Conservation (phyloP, 2,888 invertebrate genomes). For the Maniola hyperantus region DNA sequence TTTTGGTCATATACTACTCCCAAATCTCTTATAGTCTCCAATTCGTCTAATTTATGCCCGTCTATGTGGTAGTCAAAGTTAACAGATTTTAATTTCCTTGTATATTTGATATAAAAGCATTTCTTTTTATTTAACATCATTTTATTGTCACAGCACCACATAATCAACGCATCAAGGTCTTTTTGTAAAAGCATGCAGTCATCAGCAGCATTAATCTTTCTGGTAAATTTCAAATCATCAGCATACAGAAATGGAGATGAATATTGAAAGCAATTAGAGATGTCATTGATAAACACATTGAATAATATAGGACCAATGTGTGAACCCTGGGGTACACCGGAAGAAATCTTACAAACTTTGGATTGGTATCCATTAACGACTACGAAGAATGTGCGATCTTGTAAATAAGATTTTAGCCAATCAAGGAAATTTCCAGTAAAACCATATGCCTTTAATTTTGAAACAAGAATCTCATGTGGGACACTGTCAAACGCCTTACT, state of each 20-base stretch:
- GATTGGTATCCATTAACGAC: not conserved
- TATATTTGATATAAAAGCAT: not conserved
- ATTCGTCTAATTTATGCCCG: not conserved
- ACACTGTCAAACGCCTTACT: not conserved
- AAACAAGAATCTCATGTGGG: not conserved
- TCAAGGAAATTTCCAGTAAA: not conserved
- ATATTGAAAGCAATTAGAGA: not conserved
- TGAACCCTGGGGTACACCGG: conserved; percentile 32
- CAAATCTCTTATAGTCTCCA: not conserved
- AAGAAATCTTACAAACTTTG: not conserved
- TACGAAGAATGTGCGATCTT: not conserved
- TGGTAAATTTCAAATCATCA: not conserved
- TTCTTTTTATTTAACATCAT: too few relatives aligned
- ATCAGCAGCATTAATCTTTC: not conserved
- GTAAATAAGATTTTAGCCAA: not conserved
- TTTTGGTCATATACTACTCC: too few relatives aligned
- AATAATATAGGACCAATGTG: conserved; percentile 15
- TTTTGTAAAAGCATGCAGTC: too few relatives aligned
- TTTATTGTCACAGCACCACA: too few relatives aligned
- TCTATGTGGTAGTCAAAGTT: not conserved
- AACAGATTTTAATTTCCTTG: not conserved
- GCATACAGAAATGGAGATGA: not conserved
- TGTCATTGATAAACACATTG: conserved; percentile 8
- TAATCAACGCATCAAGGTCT: too few relatives aligned
- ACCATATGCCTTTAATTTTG: not conserved